phyloP scores from a whole-genome alignment of 1,140 invertebrate species.

The Lepidurus packardi region DNA sequence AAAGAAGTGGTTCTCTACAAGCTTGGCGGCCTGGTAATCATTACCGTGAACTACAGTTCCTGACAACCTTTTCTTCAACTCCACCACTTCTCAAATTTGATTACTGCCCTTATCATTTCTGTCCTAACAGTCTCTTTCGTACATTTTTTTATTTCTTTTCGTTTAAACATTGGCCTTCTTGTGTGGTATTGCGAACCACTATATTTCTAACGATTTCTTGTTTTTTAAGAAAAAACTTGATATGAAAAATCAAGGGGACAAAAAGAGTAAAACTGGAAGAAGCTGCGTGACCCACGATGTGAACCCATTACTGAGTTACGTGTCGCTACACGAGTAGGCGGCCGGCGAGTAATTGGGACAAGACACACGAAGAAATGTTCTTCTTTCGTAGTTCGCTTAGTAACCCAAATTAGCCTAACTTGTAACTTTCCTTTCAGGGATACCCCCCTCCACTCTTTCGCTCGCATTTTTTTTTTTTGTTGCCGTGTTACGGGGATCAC shows the following conservation, averaged over 20 bases:
- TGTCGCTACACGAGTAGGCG: neutral
- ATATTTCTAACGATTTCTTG: too few relatives aligned
- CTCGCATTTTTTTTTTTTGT: too few relatives aligned
- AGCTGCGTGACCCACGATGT: too few relatives aligned
- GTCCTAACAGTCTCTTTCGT: neutral
- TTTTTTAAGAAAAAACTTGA: too few relatives aligned
- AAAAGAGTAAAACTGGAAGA: too few relatives aligned
- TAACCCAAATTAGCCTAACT: neutral
- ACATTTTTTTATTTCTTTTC: neutral
- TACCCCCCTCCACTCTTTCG: neutral
- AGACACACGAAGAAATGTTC: neutral
- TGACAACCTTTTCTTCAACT: neutral
- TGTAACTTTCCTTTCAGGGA: neutral
- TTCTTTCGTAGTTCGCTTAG: neutral
- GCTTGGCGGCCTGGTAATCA: too few relatives aligned
- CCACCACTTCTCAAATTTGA: conserved; percentile 4
- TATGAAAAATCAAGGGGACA: too few relatives aligned
- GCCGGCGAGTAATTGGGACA: neutral
- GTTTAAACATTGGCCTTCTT: too few relatives aligned
- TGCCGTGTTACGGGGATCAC: too few relatives aligned
- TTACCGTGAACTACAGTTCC: conserved; percentile 1
- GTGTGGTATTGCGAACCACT: too few relatives aligned
- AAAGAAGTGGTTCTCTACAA: too few relatives aligned
- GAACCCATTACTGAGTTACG: too few relatives aligned
- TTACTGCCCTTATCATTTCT: neutral